These are phyloP conservation scores for Cheracebus regulus DNA, from an alignment of 2,797 vertebrate genomes.

Conservation along the genomic window DNA sequence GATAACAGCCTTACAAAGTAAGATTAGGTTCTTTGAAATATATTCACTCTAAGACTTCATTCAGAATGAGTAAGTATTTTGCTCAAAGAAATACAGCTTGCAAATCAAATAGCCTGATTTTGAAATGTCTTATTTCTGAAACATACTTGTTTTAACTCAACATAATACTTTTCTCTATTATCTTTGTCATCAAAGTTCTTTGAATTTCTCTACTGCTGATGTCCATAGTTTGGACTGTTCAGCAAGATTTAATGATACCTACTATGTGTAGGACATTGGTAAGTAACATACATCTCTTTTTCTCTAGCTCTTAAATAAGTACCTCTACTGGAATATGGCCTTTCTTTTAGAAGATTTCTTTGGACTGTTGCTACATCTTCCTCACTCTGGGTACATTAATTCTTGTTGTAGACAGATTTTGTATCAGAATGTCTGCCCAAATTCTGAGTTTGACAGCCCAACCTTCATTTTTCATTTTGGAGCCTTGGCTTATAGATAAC, in stretches of 20 bases:
- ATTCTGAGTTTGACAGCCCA: constrained; percentile 47
- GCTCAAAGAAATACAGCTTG: background rate
- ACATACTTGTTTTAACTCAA: background rate
- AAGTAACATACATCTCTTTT: background rate
- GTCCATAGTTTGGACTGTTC: background rate
- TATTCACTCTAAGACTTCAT: background rate
- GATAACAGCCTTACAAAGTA: background rate
- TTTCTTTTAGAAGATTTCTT: background rate
- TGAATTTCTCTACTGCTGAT: background rate
- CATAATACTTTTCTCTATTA: background rate
- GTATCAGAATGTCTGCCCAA: constrained; percentile 39
- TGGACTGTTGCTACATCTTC: background rate
- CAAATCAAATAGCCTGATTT: background rate
- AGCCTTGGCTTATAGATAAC: constrained; percentile 52
- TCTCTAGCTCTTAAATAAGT: background rate
- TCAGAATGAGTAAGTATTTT: background rate
- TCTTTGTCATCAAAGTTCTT: background rate
- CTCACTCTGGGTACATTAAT: constrained; percentile 42
- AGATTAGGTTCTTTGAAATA: background rate
- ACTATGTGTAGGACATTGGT: background rate
- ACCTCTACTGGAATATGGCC: background rate
- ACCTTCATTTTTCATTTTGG: constrained; percentile 65
- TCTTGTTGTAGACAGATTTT: constrained; percentile 28
- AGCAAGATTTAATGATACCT: background rate
- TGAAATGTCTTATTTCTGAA: background rate